phyloP scores from a whole-genome alignment of 2,797 vertebrate genomes.

The Lophotriccus pileatus region DNA sequence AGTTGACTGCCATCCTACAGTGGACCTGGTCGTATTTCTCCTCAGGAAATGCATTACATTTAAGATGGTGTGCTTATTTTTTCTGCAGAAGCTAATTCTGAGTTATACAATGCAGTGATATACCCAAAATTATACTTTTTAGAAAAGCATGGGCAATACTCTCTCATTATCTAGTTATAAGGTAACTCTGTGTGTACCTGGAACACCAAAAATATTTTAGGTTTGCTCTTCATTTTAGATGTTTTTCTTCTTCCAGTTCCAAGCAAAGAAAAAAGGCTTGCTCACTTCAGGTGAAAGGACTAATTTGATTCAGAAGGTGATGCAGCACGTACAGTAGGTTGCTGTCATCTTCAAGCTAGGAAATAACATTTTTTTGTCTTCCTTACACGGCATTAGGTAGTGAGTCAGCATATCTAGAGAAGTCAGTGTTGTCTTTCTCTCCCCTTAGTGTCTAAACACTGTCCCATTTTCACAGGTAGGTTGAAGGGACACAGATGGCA shows the following conservation, averaged over 20 bases:
- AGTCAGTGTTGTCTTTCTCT: not conserved
- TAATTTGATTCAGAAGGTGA: not conserved
- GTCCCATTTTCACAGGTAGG: not conserved
- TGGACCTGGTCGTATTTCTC: not conserved
- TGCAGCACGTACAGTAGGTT: not conserved
- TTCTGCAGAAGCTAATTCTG: not conserved
- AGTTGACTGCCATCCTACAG: not conserved
- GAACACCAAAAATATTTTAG: not conserved
- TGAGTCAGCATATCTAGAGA: not conserved
- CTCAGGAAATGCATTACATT: not conserved
- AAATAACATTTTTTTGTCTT: not conserved
- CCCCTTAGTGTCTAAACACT: not conserved
- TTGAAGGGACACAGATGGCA: not conserved
- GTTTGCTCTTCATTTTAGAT: not conserved
- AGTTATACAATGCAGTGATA: not conserved
- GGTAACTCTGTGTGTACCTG: not conserved
- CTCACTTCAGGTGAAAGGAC: not conserved
- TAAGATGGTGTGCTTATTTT: not conserved
- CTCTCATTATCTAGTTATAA: not conserved
- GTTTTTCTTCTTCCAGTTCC: not conserved
- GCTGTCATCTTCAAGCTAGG: not conserved
- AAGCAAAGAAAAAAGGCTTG: not conserved
- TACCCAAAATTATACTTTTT: not conserved
- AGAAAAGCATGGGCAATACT: not conserved
- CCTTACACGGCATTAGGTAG: not conserved